These are phyloP conservation scores for Hypomecis punctinalis DNA, from an alignment of 2,888 invertebrate genomes.

Conservation along the genomic window DNA sequence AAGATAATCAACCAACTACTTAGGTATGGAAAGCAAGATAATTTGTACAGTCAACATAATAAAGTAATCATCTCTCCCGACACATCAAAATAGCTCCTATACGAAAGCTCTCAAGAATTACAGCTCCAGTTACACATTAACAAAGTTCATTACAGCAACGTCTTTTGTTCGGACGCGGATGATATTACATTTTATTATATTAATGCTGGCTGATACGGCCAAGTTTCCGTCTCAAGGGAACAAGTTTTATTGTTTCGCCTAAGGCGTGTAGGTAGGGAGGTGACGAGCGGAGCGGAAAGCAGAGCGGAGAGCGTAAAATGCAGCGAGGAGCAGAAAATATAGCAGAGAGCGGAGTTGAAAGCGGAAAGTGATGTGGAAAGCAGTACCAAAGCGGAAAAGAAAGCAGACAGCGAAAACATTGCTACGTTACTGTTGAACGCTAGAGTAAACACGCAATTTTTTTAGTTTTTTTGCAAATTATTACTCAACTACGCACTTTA, in stretches of 20 bases:
- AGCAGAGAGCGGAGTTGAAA: too few relatives aligned
- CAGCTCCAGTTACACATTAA: conserved; percentile 10
- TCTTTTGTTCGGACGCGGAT: conserved; percentile 17
- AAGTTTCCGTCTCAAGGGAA: conserved; percentile 40
- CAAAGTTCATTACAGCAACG: conserved; percentile 13
- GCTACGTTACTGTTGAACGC: too few relatives aligned
- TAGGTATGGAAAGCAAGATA: too few relatives aligned
- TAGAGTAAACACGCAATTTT: too few relatives aligned
- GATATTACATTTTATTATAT: conserved; percentile 39
- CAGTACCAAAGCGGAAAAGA: too few relatives aligned
- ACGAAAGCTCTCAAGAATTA: conserved; percentile 6
- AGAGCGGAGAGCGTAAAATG: background rate
- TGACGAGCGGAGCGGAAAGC: conserved; percentile 20
- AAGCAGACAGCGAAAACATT: too few relatives aligned
- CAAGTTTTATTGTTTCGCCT: conserved; percentile 57
- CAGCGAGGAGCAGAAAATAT: background rate
- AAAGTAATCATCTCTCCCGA: too few relatives aligned
- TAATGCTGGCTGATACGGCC: conserved; percentile 42
- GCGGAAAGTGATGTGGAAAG: too few relatives aligned
- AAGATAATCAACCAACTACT: too few relatives aligned
- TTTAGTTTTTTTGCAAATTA: too few relatives aligned
- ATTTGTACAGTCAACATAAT: too few relatives aligned
- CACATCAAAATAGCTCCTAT: background rate
- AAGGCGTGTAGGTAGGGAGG: conserved; percentile 30
- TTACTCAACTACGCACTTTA: too few relatives aligned